A percentile compares a stretch with the other conserved stretches of the same genome.
phyloP scores from a whole-genome alignment of 2,888 invertebrate genomes.

The Hydraecia micacea region DNA sequence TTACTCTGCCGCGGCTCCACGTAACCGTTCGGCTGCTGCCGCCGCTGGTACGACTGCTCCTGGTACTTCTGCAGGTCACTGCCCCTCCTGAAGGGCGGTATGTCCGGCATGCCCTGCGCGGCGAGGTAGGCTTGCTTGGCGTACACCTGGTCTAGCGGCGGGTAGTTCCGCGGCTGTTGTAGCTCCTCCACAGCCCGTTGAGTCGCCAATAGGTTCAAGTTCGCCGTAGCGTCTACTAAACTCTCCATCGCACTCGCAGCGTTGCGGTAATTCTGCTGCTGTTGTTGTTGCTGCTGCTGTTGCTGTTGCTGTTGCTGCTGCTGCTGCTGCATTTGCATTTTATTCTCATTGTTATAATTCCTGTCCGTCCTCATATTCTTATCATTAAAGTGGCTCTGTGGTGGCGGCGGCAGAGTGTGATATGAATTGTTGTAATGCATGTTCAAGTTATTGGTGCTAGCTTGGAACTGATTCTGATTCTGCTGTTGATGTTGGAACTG shows the following conservation, averaged over 20 bases:
- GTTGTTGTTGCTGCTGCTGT: constrained; percentile 44
- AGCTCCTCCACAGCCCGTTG: constrained; percentile 75
- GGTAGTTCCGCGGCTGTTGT: constrained; percentile 75
- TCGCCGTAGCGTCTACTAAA: constrained; percentile 81
- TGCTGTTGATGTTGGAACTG: constrained; percentile 76
- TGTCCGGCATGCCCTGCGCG: constrained; percentile 76
- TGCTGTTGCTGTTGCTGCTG: constrained; percentile 57
- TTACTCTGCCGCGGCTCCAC: constrained; percentile 78
- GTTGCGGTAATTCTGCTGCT: constrained; percentile 71
- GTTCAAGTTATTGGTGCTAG: constrained; percentile 71
- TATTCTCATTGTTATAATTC: constrained; percentile 76
- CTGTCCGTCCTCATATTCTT: constrained; percentile 78
- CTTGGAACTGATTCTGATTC: constrained; percentile 71
- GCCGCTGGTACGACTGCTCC: constrained; percentile 78
- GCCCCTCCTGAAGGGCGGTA: constrained; percentile 76
- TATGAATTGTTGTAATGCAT: constrained; percentile 80
- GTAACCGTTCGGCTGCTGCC: constrained; percentile 81
- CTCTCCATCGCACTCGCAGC: constrained; percentile 78
- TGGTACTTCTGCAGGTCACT: constrained; percentile 79
- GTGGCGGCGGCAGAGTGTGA: constrained; percentile 71
- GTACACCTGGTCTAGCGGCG: constrained; percentile 76
- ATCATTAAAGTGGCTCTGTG: constrained; percentile 77
- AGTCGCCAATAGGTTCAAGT: constrained; percentile 77
- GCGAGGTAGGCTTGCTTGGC: constrained; percentile 64
- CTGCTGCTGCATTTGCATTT: constrained; percentile 72